Base-by-base conservation (phyloP, 2,888 invertebrate genomes). In the Amblyjoppa fuscipennis region DNA sequence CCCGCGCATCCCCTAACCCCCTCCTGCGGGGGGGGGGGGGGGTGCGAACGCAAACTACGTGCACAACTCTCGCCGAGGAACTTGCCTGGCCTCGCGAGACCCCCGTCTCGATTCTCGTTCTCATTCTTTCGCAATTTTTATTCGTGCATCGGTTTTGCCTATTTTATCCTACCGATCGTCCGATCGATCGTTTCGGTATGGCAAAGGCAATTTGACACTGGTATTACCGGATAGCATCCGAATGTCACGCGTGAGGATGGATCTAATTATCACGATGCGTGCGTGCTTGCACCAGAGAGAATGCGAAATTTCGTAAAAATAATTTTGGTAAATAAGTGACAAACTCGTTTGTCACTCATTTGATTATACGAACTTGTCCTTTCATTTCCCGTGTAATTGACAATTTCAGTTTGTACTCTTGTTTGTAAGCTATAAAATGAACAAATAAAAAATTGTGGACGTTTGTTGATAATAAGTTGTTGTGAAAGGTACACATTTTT, bases 31-130 rank as follows among this genome's bases (percentile, higher is more conserved):
- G 2, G 16, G 64, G 20, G 20, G 1, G 9, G 41, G 56, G 73
- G 56, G 66, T 16, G 68, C 73, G n/a, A 80, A 53, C 76, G 38
- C 68, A 68, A 68, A 77, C 66, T 68, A 20, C 68, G 51, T 41
- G 66, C 53, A 77, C 61, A 59, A 59, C 59, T 59, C 59, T 25
- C 28, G 28, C 11, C 61, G 61, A 61, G 31, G 61, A 61, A 61
- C 16, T 61, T 31, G 16, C 34, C 28, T 34, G n/a, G 31, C 66
- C 68, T 38, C 53, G n/a, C 53, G 68, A 77, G 76, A 76, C 51
- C 59, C 64, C 61, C 53, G 31, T 66, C 51, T 41, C 68, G 53
- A 68, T 68, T 25, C 68, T 53, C 51, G 34, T 51, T 13, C 31
- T 20, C 70, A 34, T 70, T 49, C 69, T 75, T 20, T 34, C 45